These are phyloP conservation scores for Palythoa grandis DNA, from an alignment of 92 coral and sea anemone genomes.

Conservation along the genomic window DNA sequence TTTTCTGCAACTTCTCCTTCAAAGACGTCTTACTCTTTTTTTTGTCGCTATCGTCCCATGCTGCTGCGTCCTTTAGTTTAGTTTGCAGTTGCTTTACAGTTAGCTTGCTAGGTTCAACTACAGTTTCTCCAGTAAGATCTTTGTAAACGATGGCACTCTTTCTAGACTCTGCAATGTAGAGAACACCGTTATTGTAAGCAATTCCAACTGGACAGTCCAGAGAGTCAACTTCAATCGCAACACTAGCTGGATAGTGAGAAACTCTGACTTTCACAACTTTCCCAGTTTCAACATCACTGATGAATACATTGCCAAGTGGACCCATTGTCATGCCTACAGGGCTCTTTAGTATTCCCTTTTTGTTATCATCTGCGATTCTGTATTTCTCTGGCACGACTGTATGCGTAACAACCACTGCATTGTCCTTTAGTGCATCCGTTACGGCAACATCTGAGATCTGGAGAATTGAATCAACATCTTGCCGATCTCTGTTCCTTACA, in stretches of 20 bases:
- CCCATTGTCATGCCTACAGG: conserved; percentile 9
- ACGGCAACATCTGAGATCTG: conserved; percentile 11
- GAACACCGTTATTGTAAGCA: conserved; percentile 15
- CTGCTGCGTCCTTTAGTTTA: conserved; percentile 18
- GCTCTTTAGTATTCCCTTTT: conserved; percentile 19
- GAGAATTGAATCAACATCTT: conserved; percentile 30
- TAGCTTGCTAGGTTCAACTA: conserved; percentile 5
- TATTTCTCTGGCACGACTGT: conserved; percentile 51
- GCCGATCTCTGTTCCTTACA: conserved; percentile 27
- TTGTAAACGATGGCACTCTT: conserved; percentile 7
- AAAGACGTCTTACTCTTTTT: background rate
- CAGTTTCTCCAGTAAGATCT: conserved; percentile 10
- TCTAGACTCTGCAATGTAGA: conserved; percentile 22
- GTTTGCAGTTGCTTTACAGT: conserved; percentile 20
- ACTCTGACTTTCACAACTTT: conserved; percentile 20
- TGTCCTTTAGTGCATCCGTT: conserved; percentile 1
- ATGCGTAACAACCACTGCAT: conserved; percentile 31
- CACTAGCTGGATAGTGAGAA: conserved; percentile 11
- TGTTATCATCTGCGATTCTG: conserved; percentile 42
- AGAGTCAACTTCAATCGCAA: conserved; percentile 6
- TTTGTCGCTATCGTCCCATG: conserved; percentile 17
- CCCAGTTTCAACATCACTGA: conserved; percentile 49
- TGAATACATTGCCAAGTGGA: conserved; percentile 35
- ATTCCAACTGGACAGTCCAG: conserved; percentile 20
- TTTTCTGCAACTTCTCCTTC: conserved; percentile 35